phyloP scores from a whole-genome alignment of 2,113 vertebrate genomes.

The Sorex fumeus region DNA sequence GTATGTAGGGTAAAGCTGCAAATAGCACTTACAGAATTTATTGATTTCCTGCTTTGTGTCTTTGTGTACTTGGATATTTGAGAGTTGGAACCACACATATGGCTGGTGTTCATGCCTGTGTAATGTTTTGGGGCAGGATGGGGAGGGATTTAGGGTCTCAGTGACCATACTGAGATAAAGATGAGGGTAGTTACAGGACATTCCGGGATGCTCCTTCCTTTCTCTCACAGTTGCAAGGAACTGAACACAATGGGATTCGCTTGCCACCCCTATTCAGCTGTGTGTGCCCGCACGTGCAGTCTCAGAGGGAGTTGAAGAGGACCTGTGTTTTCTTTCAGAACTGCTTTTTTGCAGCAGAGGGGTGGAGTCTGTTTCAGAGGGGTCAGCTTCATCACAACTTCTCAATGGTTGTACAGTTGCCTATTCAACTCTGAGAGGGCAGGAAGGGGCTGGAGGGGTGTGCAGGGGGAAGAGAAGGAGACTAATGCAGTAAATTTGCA shows the following conservation, averaged over 20 bases:
- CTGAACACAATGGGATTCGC: slow-evolving; percentile 79
- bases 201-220: slow-evolving; percentile 52
- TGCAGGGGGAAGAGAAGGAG: slow-evolving; percentile 10
- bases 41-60: neutral
- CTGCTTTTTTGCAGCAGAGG: slow-evolving; percentile 35
- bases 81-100: neutral
- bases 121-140: slow-evolving; percentile 62
- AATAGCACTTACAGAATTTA: neutral
- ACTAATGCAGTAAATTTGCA: slow-evolving; percentile 49
- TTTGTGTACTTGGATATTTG: slow-evolving; percentile 9
- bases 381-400: slow-evolving; percentile 21
- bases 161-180: slow-evolving; percentile 73
- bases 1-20: neutral
- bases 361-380: slow-evolving; percentile 44
- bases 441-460: slow-evolving; percentile 35
- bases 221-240: slow-evolving; percentile 78
- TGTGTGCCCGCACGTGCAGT: neutral
- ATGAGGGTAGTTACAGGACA: slow-evolving; percentile 56
- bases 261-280: slow-evolving; percentile 52
- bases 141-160: slow-evolving; percentile 13
- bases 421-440: slow-evolving; percentile 58
- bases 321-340: slow-evolving; percentile 52
- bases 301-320: neutral
- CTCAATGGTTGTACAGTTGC: slow-evolving; percentile 5
- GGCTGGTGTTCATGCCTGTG: neutral